A percentile compares a stretch with the other conserved stretches of the same genome.
Conservation (phyloP, 2,113 vertebrate genomes). For the Psephotus haematonotus region DNA sequence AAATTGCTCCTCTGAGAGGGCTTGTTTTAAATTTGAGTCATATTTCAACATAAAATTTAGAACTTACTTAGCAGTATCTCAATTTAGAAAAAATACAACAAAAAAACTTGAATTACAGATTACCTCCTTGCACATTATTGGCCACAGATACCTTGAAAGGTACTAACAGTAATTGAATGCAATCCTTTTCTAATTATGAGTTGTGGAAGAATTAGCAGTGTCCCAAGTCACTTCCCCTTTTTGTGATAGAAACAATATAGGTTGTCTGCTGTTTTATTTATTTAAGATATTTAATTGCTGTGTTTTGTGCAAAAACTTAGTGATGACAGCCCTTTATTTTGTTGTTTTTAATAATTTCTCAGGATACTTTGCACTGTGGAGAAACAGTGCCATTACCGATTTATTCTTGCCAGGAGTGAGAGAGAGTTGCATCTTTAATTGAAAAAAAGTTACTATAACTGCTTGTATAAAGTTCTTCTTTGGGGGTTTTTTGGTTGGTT, state of each 20-base stretch:
- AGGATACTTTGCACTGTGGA: slow-evolving; percentile 77
- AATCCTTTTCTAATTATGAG: slow-evolving; percentile 71
- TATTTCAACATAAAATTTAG: slow-evolving; percentile 79
- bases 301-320: slow-evolving; percentile 80
- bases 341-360: slow-evolving; percentile 81
- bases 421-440: slow-evolving; percentile 75
- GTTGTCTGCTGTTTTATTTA: slow-evolving; percentile 71
- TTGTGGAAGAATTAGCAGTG: slow-evolving; percentile 70
- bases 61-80: slow-evolving; percentile 71
- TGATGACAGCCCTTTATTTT: slow-evolving; percentile 79
- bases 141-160: slow-evolving; percentile 70
- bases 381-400: slow-evolving; percentile 74
- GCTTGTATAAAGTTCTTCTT: slow-evolving; percentile 75
- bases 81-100: slow-evolving; percentile 60
- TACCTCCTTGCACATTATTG: slow-evolving; percentile 13
- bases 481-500: background rate
- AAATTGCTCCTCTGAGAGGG: slow-evolving; percentile 71
- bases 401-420: slow-evolving; percentile 80
- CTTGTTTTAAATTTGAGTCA: slow-evolving; percentile 79
- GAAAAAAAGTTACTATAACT: slow-evolving; percentile 62
- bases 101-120: slow-evolving; percentile 76
- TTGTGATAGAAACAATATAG: slow-evolving; percentile 69
- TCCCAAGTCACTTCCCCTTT: slow-evolving; percentile 65
- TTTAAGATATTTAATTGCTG: slow-evolving; percentile 66
- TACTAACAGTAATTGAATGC: slow-evolving; percentile 72